A percentile compares a stretch with the other conserved stretches of the same genome.
Conservation (phyloP, 2,888 invertebrate genomes). For the Atethmia centrago region DNA sequence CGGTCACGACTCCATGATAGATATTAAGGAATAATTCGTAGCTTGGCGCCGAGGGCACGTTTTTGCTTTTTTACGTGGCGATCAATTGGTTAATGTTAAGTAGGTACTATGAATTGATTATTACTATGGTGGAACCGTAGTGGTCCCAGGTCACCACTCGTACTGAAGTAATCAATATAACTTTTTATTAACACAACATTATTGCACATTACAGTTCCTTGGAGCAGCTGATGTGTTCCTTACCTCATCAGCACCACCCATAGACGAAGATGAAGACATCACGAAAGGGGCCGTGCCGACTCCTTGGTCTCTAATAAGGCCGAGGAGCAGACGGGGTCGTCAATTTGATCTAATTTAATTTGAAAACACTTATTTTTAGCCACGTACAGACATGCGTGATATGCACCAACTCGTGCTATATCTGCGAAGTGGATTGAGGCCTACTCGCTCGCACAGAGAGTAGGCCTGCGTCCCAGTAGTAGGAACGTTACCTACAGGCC, state of each 20-base stretch:
- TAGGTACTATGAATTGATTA: no score
- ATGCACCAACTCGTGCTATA: no score
- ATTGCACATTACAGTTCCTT: background rate
- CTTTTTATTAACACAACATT: background rate
- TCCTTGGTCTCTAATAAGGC: background rate
- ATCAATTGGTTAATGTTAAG: no score
- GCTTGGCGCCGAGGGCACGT: no score
- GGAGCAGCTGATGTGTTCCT: background rate
- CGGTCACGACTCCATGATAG: no score
- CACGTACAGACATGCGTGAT: background rate
- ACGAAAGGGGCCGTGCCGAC: background rate
- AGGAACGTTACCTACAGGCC: background rate
- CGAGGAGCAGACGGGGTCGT: background rate
- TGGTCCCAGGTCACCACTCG: no score
- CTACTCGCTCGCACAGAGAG: background rate
- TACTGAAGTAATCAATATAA: no score
- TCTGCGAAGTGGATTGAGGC: background rate
- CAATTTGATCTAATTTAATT: background rate
- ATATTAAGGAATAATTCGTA: no score
- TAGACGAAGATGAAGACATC: slow-evolving; percentile 4
- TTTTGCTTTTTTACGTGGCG: no score
- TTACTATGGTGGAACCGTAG: no score
- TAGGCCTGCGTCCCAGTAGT: background rate
- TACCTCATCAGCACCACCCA: slow-evolving; percentile 1
- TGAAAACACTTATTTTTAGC: background rate